Conservation (phyloP, 2,797 vertebrate genomes). For the Cuniculus paca region DNA sequence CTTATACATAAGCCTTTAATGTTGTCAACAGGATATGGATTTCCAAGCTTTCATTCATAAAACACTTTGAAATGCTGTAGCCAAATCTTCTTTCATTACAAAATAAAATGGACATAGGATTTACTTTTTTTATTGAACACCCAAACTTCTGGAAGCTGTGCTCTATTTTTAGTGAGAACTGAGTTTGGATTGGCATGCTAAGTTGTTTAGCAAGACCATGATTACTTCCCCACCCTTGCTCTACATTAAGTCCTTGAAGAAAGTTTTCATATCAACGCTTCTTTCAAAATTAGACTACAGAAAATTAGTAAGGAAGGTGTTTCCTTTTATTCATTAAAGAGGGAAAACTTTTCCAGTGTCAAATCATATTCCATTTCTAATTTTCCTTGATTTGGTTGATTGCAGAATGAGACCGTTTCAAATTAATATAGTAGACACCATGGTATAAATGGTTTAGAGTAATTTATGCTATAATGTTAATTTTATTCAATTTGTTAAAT, state of each 20-base stretch:
- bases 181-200: neutral
- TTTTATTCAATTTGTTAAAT: slow-evolving; percentile 6
- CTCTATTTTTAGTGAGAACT: neutral
- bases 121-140: neutral
- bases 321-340: neutral
- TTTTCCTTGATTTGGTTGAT: slow-evolving; percentile 31
- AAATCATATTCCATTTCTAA: slow-evolving; percentile 3
- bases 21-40: neutral
- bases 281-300: neutral
- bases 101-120: neutral
- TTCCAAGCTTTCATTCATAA: neutral
- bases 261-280: neutral
- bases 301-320: slow-evolving; percentile 26
- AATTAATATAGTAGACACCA: neutral
- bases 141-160: neutral
- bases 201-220: accelerated
- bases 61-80: neutral
- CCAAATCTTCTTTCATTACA: neutral
- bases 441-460: neutral
- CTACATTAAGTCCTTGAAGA: neutral
- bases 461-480: neutral
- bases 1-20: neutral
- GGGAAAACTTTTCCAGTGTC: neutral
- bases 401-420: slow-evolving; percentile 40
- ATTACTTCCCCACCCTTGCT: neutral